Percentiles rank a stretch among this genome's conserved stretches.
Conservation (phyloP, 2,888 invertebrate genomes). For the Dolomedes plantarius region DNA sequence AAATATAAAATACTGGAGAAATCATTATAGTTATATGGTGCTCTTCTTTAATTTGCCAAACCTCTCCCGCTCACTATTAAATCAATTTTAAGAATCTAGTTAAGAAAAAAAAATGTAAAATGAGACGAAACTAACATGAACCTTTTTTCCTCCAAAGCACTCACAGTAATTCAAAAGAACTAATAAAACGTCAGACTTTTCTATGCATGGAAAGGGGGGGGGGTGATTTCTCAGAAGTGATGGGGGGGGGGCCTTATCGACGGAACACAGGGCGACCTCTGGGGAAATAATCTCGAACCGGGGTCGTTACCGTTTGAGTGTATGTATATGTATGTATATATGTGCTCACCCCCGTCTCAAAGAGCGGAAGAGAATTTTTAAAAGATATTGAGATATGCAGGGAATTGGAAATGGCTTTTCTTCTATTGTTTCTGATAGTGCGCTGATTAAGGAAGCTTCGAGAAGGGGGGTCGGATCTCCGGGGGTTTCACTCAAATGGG, state of each 20-base stretch:
- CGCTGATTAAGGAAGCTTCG: constrained; percentile 43
- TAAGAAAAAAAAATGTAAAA: background rate
- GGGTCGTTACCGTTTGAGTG: constrained; percentile 59
- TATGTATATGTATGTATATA: constrained; percentile 50
- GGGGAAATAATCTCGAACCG: constrained; percentile 69
- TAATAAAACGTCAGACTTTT: constrained; percentile 67
- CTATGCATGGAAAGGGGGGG: constrained; percentile 21
- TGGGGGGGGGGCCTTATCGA: constrained; percentile 55
- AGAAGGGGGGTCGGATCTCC: background rate
- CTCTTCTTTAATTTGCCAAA: too few relatives aligned
- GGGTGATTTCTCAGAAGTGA: background rate
- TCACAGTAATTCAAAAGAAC: constrained; percentile 59
- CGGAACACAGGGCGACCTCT: constrained; percentile 66
- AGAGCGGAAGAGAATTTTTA: constrained; percentile 29
- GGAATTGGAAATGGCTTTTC: constrained; percentile 11
- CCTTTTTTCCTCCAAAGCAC: constrained; percentile 28
- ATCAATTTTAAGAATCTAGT: background rate
- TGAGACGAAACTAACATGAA: constrained; percentile 12
- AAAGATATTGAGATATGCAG: constrained; percentile 57
- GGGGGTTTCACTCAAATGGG: background rate
- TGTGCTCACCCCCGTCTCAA: constrained; percentile 29
- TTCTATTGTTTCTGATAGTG: constrained; percentile 47
- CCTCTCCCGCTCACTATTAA: background rate
- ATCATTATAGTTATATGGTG: too few relatives aligned
- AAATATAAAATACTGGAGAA: too few relatives aligned